These are phyloP conservation scores for Cerastoderma edule DNA, from an alignment of 2,888 invertebrate species.

Conservation along the genomic window DNA sequence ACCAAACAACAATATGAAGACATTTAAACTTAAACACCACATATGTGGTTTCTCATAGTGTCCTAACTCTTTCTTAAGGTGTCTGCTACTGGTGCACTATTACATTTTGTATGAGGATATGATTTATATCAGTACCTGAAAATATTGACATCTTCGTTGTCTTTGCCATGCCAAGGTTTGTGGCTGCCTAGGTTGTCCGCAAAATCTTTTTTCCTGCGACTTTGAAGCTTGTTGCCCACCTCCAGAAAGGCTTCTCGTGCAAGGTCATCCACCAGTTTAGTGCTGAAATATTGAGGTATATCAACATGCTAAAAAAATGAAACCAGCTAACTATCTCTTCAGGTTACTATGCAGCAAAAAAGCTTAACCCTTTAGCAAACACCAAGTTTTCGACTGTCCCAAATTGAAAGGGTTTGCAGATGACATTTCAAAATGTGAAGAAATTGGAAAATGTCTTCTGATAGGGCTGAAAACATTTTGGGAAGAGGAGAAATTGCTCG, in stretches of 20 bases:
- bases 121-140: slow-evolving; percentile 3
- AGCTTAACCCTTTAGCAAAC: slow-evolving; percentile 2
- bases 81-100: no score
- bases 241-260: slow-evolving; percentile 88
- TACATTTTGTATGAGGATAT: neutral
- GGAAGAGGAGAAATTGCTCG: no score
- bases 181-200: neutral
- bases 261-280: slow-evolving; percentile 76
- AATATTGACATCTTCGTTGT: slow-evolving; percentile 10
- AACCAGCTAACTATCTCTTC: neutral
- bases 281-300: slow-evolving; percentile 48
- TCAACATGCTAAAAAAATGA: neutral
- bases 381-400: neutral
- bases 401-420: slow-evolving; percentile 2
- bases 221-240: slow-evolving; percentile 88
- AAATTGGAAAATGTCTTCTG: no score
- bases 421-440: no score
- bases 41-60: neutral
- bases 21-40: neutral
- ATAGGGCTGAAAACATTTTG: no score
- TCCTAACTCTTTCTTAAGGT: neutral
- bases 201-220: slow-evolving; percentile 87
- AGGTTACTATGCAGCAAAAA: no score
- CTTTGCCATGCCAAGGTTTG: no score
- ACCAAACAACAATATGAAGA: no score